Evolutionary conservation across 2,113 vertebrate species (phyloP), one percentile per base, ranked within the genome.

Genomic region (Mesitornis unicolor): DNA sequence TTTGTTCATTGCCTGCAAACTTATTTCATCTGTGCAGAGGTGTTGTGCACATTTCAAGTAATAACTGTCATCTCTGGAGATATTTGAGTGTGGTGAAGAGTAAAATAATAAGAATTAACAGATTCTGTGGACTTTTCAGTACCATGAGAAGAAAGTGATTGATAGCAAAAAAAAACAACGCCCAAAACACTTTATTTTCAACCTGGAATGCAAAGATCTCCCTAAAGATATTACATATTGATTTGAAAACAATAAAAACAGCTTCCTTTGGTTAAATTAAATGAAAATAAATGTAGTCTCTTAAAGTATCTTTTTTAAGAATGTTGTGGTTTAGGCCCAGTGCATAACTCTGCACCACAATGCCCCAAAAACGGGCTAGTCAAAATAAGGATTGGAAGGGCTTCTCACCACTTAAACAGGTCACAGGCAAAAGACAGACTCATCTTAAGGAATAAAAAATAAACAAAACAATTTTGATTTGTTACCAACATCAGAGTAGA

Each of bases 51-150:
- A 65, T 93, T 54, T 91, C 40, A 95, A 88, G 38, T 78, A 94
- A 50, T 82, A 94, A 90, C 54, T 89, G 63, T 85, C 64, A 91
- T 80, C 67, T 94, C 93, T 64, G 59, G 42, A 90, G 60, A 87
- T 25, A 57, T 90, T 36, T 67, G 48, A 43, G 29, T 5, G 10
- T 70, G 31, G 24, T 75, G 40, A 89, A 97, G 78, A 92, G 63
- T 89, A 92, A 96, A 96, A 94, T 88, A 88, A 77, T 85, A 70
- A 95, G 51, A 95, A 80, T 78, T 87, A 95, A 40, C 15, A 16
- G 17, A 87, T 96, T 73, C 80, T 79, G 91, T 91, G 47, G 87
- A 84, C 63, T 89, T 59, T 94, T 93, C 70, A 94, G 56, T 63
- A 86, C 16, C 16, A 42, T 1, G 4, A 84, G 56, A 94, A 86